Evolutionary conservation across 2,888 invertebrate species (phyloP).

Genomic region (Sycophila texana): DNA sequence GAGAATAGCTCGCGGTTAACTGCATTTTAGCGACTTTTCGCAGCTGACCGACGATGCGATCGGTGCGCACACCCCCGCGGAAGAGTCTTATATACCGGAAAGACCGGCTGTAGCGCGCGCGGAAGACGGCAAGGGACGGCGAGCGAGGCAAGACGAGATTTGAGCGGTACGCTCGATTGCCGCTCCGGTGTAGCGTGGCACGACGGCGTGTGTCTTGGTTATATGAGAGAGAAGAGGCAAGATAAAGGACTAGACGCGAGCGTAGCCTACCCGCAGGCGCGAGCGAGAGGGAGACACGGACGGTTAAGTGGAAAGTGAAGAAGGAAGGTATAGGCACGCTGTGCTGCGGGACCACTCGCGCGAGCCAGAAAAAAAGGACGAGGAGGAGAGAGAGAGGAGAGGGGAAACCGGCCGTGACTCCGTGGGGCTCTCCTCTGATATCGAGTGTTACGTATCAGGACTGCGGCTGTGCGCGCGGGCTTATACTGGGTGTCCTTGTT

Average conservation of each 20-base stretch:
- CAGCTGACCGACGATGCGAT: constrained; percentile 35
- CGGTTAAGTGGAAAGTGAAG: constrained; percentile 37
- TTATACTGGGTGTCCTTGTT: constrained; percentile 21
- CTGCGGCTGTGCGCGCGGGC: constrained; percentile 1
- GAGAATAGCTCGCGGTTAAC: neutral
- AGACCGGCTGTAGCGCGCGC: neutral
- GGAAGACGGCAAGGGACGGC: neutral
- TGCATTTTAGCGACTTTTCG: constrained; percentile 39
- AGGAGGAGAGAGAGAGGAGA: constrained; percentile 11
- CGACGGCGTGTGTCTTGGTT: constrained; percentile 36
- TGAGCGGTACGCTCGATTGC: constrained; percentile 63
- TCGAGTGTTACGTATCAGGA: constrained; percentile 61
- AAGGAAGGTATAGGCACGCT: constrained; percentile 26
- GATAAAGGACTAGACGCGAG: constrained; percentile 13
- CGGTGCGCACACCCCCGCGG: neutral
- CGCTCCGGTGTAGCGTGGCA: constrained; percentile 56
- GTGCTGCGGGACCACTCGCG: constrained; percentile 28
- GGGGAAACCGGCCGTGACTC: constrained; percentile 59
- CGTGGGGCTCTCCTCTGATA: constrained; percentile 50
- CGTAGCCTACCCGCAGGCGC: neutral
- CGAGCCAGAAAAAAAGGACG: constrained; percentile 26
- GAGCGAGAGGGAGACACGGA: constrained; percentile 29
- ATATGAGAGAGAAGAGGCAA: constrained; percentile 19
- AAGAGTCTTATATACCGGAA: neutral
- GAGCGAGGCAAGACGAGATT: constrained; percentile 46